Base-by-base conservation (phyloP, 2,888 invertebrate species). In the Meiosimyza platycephala region DNA sequence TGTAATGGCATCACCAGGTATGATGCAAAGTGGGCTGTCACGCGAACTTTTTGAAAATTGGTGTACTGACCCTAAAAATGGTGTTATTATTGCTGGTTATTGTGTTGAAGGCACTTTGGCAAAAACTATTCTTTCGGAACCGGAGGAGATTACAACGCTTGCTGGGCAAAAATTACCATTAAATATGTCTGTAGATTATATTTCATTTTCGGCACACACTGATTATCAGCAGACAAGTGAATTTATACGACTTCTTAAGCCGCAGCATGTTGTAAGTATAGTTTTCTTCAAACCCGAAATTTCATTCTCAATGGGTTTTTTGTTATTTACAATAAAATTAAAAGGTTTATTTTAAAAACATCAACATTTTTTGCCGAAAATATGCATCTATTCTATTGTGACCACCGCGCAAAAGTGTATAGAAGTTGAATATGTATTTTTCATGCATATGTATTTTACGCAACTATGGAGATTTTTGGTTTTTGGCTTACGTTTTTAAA, bases 1-100 rank as follows among this genome's bases (percentile, higher is more conserved):
- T n/a, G 95, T 99, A 40, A 95, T 99, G 95, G 99, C 99, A 1
- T 96, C 97, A 0, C 99, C 99, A 0, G 99, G 99, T 85, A 99
- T 99, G 99, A 96, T 99, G 96, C 99, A 99, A 89, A 98, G 96
- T 81, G 99, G 99, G 0, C 89, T 99, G 28, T 98, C 98, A 0
- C 89, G 99, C 50, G 99, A 99, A 85, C 90, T 99, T 62, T 99
- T 99, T 89, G 99, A 99, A 89, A 95, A 93, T 12, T 99, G 99
- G 99, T 99, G 99, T 87, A 96, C 97, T 0, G 99, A 99, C 88
- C 90, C 96, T 12, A 97, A 98, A 86, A 99, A 99, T 86, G 99
- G 99, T 0, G 96, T 97, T 76, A 99, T 99, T 75, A 98, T 99
- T 80, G 99, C 99, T 73, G 98, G 98, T 87, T 96, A 96, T 84